phyloP scores from a whole-genome alignment of 2,888 invertebrate genomes.

The Deilephila porcellus region DNA sequence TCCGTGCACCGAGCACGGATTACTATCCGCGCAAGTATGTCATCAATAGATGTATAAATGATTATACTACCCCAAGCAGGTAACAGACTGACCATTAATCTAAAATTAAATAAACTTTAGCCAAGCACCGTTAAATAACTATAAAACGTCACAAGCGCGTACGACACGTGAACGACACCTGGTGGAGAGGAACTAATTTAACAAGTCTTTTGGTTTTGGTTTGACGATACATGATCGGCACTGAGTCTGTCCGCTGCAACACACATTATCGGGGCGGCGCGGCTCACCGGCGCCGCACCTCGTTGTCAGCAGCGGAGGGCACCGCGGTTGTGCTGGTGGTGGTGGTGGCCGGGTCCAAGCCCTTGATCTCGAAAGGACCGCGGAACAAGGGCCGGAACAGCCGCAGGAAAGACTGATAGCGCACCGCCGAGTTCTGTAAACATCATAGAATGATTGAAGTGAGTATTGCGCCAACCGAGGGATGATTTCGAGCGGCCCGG shows the following conservation, averaged over 20 bases:
- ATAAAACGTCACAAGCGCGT: background rate
- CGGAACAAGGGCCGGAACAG: conserved; percentile 91
- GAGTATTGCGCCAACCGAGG: background rate
- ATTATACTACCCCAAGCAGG: background rate
- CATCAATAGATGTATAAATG: background rate
- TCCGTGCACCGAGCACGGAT: background rate
- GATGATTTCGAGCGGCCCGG: background rate
- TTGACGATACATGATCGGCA: background rate
- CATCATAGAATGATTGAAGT: conserved; percentile 25
- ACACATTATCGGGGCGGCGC: background rate
- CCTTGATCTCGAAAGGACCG: conserved; percentile 89
- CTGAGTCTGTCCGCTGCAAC: background rate
- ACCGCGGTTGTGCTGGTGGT: conserved; percentile 63
- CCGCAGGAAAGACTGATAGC: conserved; percentile 89
- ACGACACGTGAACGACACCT: background rate
- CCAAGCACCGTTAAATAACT: conserved; percentile 13
- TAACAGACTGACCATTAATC: conserved; percentile 12
- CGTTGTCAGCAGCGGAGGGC: conserved; percentile 56
- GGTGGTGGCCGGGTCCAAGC: conserved; percentile 85
- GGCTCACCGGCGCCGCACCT: conserved; percentile 59
- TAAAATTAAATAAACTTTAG: conserved; percentile 23
- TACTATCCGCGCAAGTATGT: background rate
- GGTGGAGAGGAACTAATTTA: background rate
- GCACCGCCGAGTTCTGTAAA: conserved; percentile 90
- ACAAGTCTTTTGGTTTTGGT: background rate